Conservation (phyloP, 2,888 invertebrate species). For the Caenorhabditis panamensis region DNA sequence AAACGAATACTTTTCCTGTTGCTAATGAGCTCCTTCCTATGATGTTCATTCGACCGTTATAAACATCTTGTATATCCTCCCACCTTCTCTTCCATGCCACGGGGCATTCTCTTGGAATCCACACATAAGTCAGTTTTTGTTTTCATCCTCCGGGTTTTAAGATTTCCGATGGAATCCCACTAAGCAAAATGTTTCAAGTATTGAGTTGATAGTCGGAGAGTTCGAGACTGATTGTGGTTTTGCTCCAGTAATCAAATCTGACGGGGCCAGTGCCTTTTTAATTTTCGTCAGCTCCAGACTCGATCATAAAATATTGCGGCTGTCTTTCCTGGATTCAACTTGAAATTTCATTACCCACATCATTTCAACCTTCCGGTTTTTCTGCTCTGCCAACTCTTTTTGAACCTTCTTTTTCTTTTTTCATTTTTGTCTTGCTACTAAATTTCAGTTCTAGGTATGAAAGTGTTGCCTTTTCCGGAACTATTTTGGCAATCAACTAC, state of each 20-base stretch:
- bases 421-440: background rate
- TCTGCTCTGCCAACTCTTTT: no score
- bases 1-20: constrained; percentile 46
- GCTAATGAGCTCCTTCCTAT: constrained; percentile 53
- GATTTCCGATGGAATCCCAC: no score
- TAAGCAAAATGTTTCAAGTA: no score
- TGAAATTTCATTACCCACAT: background rate
- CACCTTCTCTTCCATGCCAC: constrained; percentile 28
- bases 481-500: no score
- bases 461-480: no score
- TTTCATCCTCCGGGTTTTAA: background rate
- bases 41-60: constrained; percentile 47
- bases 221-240: constrained; percentile 25
- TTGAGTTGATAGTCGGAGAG: constrained; percentile 36
- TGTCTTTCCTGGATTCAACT: constrained; percentile 32
- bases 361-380: constrained; percentile 1
- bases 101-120: constrained; percentile 17
- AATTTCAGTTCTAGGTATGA: no score
- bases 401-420: background rate
- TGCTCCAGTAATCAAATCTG: constrained; percentile 41
- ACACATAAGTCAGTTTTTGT: constrained; percentile 1
- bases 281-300: constrained; percentile 28
- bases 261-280: constrained; percentile 33
- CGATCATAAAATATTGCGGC: constrained; percentile 21
- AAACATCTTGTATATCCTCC: constrained; percentile 39